Evolutionary conservation across 2,888 invertebrate species (phyloP), one percentile per base, ranked within the genome.

Genomic region (Tanytarsus gracilentus): DNA sequence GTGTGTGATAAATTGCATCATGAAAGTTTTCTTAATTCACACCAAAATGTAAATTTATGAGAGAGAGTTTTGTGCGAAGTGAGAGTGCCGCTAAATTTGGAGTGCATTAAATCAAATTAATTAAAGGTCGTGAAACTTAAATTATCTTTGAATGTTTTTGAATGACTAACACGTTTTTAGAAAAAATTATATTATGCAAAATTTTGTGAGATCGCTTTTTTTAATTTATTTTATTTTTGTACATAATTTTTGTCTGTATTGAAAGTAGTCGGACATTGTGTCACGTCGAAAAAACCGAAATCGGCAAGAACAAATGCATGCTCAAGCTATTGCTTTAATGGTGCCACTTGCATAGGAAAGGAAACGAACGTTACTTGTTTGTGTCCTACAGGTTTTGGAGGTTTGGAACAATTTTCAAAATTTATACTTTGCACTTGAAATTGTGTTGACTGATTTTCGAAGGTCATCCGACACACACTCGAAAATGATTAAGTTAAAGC

Each of bases 331-430:
- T 93, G 92, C 76, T 78, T 82, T 72, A 86, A 86, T 74, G 77
- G 76, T 66, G 88, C 84, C 66, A 83, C 82, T 60, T 89, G 89
- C 72, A 73, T 77, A 63, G 82, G 84, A 70, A 76, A 71, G 56
- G 77, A 77, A 63, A 81, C 81, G 64, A 79, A 81, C 64, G 85
- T 81, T 75, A 79, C 78, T 66, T 93, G 92, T 77, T 72, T 75
- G 64, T 93, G 93, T 75, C 76, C 78, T 64, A 72, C 75, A 62
- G 86, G 85, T 64, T 86, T 75, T 69, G 78, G 79, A 73, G 87
- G 86, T 80, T 73, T 70, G 71, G 67, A 7, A n/a, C 5, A 8
- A 14, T 40, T 40, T 16, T 11, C 14, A 44, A 6, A n/a, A 55
- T 33, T 8, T 55, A n/a, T n/a, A n/a, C 36, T 39, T 16, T 44